Percentiles rank a stretch among this genome's conserved stretches.
These are phyloP conservation scores for Columba guinea DNA, from an alignment of 2,797 vertebrate species.

Conservation along the genomic window DNA sequence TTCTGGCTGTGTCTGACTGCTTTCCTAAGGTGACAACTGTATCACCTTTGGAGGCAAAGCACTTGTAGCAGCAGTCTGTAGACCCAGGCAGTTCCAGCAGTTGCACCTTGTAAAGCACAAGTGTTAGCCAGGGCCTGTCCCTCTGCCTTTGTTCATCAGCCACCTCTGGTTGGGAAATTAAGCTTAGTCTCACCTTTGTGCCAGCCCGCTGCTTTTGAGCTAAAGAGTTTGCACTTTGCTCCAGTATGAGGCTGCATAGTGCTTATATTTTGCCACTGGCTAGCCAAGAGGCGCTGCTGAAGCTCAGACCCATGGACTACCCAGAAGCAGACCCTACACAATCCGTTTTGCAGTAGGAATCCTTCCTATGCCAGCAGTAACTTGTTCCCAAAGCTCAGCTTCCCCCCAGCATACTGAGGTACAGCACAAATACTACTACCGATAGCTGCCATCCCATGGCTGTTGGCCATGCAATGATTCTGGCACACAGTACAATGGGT, in stretches of 20 bases:
- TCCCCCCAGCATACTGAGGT: not conserved
- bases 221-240: not conserved
- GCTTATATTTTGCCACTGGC: not conserved
- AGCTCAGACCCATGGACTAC: not conserved
- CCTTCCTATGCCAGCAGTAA: not conserved
- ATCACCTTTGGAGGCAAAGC: not conserved
- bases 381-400: not conserved
- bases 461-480: not conserved
- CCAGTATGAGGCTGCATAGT: fast-evolving
- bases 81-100: not conserved
- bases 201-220: not conserved
- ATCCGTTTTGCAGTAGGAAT: not conserved
- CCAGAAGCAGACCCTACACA: not conserved
- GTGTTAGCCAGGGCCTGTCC: not conserved
- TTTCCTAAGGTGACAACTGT: not conserved
- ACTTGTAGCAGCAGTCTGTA: not conserved
- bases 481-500: fast-evolving
- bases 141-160: not conserved
- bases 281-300: not conserved
- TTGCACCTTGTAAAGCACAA: not conserved
- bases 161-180: not conserved
- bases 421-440: not conserved
- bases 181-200: not conserved
- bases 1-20: not conserved
- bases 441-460: not conserved